Evolutionary conservation across 1,140 invertebrate genomes (phyloP).

Genomic region (Neodiprion lecontei): DNA sequence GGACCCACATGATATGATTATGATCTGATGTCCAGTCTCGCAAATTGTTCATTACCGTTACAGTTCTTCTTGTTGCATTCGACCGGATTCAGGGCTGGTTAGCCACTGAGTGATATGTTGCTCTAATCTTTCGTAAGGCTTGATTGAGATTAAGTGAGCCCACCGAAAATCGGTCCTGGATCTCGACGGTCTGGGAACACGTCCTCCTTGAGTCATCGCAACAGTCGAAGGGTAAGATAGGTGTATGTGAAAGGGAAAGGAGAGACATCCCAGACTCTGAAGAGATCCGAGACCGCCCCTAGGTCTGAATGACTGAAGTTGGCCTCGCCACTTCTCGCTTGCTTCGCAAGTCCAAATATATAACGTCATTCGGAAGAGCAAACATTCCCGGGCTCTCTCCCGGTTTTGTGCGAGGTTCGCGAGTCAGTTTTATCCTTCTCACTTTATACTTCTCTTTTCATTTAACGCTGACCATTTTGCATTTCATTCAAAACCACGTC

Average conservation of each 20-base stretch:
- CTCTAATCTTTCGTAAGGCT: no score
- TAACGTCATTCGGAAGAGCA: neutral
- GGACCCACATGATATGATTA: neutral
- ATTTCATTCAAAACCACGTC: neutral
- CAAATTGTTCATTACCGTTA: neutral
- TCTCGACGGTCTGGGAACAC: no score
- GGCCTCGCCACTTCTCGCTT: no score
- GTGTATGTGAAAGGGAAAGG: neutral
- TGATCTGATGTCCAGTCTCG: neutral
- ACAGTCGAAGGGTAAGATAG: neutral
- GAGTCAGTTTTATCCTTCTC: neutral
- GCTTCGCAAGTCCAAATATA: neutral
- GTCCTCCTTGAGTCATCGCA: no score
- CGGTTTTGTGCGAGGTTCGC: neutral
- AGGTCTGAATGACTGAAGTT: no score
- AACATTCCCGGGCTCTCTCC: neutral
- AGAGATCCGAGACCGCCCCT: no score
- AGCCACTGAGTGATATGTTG: no score
- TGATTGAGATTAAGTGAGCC: no score
- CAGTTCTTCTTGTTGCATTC: no score
- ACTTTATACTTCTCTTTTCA: neutral
- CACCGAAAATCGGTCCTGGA: no score
- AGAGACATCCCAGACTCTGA: no score
- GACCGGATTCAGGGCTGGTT: no score
- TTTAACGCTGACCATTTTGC: neutral